Percentiles rank a stretch among this genome's conserved stretches.
Evolutionary conservation across 2,888 invertebrate genomes (phyloP).

Genomic region (Furcula furcula): DNA sequence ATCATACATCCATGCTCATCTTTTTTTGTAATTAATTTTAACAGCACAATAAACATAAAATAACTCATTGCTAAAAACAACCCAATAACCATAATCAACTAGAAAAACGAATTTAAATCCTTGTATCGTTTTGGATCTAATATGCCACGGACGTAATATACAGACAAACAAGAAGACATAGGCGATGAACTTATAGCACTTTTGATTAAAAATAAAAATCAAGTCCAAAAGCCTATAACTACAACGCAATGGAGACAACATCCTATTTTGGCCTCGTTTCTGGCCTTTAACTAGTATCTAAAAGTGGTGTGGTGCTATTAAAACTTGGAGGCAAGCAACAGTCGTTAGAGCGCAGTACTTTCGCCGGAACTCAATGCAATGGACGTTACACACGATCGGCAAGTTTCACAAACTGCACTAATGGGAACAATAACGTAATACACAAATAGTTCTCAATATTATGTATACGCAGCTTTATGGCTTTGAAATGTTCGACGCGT

Average conservation of each 20-base stretch:
- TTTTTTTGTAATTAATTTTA: no score
- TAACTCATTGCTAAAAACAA: no score
- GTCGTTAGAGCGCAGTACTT: conserved; percentile 62
- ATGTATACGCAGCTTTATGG: conserved; percentile 17
- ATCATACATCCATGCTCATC: no score
- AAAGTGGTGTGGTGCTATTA: conserved; percentile 62
- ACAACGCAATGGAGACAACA: no score
- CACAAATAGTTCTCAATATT: conserved; percentile 21
- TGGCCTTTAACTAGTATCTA: conserved; percentile 54
- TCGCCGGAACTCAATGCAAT: conserved; percentile 21
- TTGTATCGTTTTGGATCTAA: no score
- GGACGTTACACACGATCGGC: conserved; percentile 17
- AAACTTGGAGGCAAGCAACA: conserved; percentile 58
- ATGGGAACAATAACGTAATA: conserved; percentile 29
- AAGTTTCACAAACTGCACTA: conserved; percentile 22
- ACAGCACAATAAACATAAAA: no score
- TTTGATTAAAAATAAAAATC: background rate
- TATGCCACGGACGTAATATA: no score
- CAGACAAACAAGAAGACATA: no score
- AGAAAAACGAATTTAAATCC: no score
- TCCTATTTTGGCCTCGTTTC: conserved; percentile 46
- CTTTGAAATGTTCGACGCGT: conserved; percentile 6
- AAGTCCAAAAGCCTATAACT: no score
- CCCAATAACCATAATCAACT: no score
- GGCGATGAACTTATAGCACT: no score